Conservation (phyloP, 2,888 invertebrate species). For the Penaeus monodon region DNA sequence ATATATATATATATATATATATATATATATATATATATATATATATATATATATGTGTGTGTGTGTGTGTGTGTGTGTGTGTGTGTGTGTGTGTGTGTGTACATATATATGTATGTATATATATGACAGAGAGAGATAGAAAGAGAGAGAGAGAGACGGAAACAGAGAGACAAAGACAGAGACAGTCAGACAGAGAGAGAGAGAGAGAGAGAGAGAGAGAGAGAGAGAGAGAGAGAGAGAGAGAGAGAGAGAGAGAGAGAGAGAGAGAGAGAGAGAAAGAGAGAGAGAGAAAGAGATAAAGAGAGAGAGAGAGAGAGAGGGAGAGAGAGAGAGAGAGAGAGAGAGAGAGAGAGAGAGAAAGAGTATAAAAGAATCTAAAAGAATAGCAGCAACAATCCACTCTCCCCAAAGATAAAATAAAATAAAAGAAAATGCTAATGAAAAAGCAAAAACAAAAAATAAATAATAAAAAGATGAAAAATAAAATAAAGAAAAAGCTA, state of each 20-base stretch:
- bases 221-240: slow-evolving; percentile 29
- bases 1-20: slow-evolving; percentile 11
- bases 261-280: slow-evolving; percentile 24
- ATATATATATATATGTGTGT: slow-evolving; percentile 1
- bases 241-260: slow-evolving; percentile 34
- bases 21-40: slow-evolving; percentile 2
- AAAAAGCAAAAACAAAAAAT: no score
- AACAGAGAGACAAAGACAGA: no score
- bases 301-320: slow-evolving; percentile 33
- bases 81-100: no score
- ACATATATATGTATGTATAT: slow-evolving; percentile 1
- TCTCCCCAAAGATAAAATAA: no score
- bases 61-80: no score
- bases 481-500: no score
- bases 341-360: neutral
- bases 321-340: slow-evolving; percentile 26
- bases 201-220: neutral
- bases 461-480: no score
- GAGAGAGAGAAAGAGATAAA: neutral
- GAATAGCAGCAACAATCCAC: no score
- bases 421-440: no score
- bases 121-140: neutral
- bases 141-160: neutral
- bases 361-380: no score
- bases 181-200: neutral